These are phyloP conservation scores for Meiosimyza decipiens DNA, from an alignment of 2,888 invertebrate species.

Conservation along the genomic window DNA sequence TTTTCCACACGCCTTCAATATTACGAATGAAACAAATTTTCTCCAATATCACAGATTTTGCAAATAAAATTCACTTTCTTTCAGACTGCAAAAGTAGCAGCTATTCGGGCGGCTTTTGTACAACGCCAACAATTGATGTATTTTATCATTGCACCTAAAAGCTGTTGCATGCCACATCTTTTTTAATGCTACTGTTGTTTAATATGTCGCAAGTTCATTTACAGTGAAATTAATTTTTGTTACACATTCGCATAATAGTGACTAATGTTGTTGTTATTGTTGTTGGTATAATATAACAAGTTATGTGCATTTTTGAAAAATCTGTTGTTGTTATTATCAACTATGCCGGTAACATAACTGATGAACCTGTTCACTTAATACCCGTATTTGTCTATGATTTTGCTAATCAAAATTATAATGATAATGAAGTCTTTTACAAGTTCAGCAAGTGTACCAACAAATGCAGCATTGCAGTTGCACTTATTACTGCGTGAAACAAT, in stretches of 20 bases:
- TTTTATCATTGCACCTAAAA: neutral
- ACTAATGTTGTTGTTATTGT: neutral
- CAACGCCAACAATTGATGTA: no score
- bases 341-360: no score
- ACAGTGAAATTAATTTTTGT: conserved; percentile 4
- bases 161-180: neutral
- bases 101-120: conserved; percentile 1
- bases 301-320: no score
- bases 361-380: no score
- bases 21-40: conserved; percentile 48
- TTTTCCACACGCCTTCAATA: conserved; percentile 37
- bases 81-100: conserved; percentile 1
- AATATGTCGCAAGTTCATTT: neutral
- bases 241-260: conserved; percentile 4
- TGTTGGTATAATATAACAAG: neutral
- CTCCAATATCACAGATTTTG: conserved; percentile 38
- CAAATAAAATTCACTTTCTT: conserved; percentile 33
- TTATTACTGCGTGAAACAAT: no score
- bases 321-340: conserved; percentile 2
- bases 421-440: no score
- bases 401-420: no score
- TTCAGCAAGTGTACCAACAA: no score
- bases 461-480: no score
- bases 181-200: neutral
- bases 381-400: no score